phyloP scores from a whole-genome alignment of 53 echinoderm and acorn worm genomes.

The Paracentrotus lividus region DNA sequence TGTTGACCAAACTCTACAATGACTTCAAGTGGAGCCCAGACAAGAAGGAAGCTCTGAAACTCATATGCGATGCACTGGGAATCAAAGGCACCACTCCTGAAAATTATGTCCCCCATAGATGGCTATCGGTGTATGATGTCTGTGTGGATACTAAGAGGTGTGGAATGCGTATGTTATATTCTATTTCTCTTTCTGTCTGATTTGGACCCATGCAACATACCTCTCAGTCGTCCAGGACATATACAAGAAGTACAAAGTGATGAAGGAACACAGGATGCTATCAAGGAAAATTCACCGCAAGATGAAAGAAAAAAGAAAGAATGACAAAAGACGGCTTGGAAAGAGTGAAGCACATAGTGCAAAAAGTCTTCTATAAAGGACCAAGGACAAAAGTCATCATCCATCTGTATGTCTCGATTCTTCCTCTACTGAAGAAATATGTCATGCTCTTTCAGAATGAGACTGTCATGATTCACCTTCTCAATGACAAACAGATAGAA shows the following conservation, averaged over 20 bases:
- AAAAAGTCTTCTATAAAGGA: conserved; percentile 2
- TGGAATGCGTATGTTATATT: too few relatives aligned
- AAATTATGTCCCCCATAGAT: conserved; percentile 62
- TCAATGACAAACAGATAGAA: conserved; percentile 75
- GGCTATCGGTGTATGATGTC: too few relatives aligned
- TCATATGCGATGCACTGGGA: conserved; percentile 61
- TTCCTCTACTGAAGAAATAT: conserved; percentile 77
- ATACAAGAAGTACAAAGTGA: too few relatives aligned
- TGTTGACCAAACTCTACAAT: conserved; percentile 50
- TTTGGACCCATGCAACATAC: too few relatives aligned
- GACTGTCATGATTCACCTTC: conserved; percentile 38
- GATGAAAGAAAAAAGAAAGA: too few relatives aligned
- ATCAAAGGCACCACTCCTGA: conserved; percentile 68
- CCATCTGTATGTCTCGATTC: conserved; percentile 55
- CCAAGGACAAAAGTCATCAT: conserved; percentile 66
- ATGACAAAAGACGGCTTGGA: too few relatives aligned
- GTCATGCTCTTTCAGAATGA: conserved; percentile 72
- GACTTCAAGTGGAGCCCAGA: conserved; percentile 70
- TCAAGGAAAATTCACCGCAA: too few relatives aligned
- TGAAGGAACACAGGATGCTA: too few relatives aligned
- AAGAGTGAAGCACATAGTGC: too few relatives aligned
- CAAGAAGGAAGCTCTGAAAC: conserved; percentile 50
- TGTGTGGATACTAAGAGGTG: too few relatives aligned
- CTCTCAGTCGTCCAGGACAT: too few relatives aligned
- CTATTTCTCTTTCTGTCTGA: too few relatives aligned